Conservation (phyloP, 2,888 invertebrate species). For the Calameuta idolon region DNA sequence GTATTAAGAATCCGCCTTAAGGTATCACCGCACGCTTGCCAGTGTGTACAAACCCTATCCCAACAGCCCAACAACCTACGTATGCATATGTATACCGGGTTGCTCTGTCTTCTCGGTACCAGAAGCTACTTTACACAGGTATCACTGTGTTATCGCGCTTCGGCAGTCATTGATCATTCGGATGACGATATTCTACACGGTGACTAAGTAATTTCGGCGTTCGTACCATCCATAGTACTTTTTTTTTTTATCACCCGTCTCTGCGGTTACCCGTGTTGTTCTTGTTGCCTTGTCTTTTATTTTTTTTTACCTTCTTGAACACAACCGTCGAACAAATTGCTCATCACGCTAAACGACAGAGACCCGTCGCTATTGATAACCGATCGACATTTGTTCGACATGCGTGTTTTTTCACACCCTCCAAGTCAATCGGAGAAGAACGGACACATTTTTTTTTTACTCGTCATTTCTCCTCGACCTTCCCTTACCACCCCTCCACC, state of each 20-base stretch:
- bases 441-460: neutral
- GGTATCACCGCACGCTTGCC: no score
- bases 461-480: neutral
- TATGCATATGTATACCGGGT: no score
- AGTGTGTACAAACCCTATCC: neutral
- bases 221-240: neutral
- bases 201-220: neutral
- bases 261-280: neutral
- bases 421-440: neutral
- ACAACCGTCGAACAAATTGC: constrained; percentile 8
- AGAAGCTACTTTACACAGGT: constrained; percentile 8
- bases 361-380: neutral
- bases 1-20: no score
- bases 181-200: neutral
- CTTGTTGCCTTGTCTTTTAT: neutral
- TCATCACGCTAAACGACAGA: constrained; percentile 16
- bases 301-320: neutral
- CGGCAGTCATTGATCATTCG: neutral
- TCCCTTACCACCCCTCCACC: no score
- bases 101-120: constrained; percentile 3
- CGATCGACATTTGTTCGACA: constrained; percentile 4
- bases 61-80: neutral
- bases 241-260: neutral
- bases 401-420: constrained; percentile 6
- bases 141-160: neutral